These are phyloP conservation scores for Scaptomyza graminum DNA, from an alignment of 1,140 invertebrate genomes.

Conservation along the genomic window DNA sequence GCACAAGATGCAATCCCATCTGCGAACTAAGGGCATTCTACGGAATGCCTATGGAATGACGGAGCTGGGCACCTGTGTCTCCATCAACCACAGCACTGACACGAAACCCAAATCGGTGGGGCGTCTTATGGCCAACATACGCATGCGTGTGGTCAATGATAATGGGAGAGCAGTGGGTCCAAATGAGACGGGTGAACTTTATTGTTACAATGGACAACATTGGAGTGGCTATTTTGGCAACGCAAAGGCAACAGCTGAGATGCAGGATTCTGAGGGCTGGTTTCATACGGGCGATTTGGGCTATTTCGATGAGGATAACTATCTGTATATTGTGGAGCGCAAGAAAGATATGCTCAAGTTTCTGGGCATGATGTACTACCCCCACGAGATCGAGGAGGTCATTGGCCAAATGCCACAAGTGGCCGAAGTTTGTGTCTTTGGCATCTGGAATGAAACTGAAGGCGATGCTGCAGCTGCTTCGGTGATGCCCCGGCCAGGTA, in stretches of 20 bases:
- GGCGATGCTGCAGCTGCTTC: slow-evolving; percentile 79
- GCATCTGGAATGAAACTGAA: slow-evolving; percentile 72
- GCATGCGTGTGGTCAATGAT: slow-evolving; percentile 77
- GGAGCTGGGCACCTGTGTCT: slow-evolving; percentile 53
- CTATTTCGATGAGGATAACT: slow-evolving; percentile 85
- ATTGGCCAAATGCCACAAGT: slow-evolving; percentile 72
- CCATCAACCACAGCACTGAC: slow-evolving; percentile 50
- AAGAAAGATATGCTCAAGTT: slow-evolving; percentile 87
- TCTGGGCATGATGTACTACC: slow-evolving; percentile 81
- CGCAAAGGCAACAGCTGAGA: slow-evolving; percentile 56
- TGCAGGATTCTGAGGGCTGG: slow-evolving; percentile 85
- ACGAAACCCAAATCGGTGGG: slow-evolving; percentile 67
- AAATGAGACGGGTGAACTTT: slow-evolving; percentile 67
- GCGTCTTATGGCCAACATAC: slow-evolving; percentile 52
- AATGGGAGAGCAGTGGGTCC: slow-evolving; percentile 53
- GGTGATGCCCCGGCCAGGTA: slow-evolving; percentile 56
- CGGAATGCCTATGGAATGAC: slow-evolving; percentile 66
- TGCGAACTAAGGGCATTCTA: slow-evolving; percentile 56
- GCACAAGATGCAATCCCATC: slow-evolving; percentile 65
- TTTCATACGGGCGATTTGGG: slow-evolving; percentile 88
- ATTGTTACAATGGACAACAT: slow-evolving; percentile 53
- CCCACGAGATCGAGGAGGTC: slow-evolving; percentile 77
- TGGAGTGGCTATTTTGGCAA: slow-evolving; percentile 81
- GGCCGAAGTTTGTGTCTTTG: slow-evolving; percentile 76
- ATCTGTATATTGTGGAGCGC: slow-evolving; percentile 86